Base-by-base conservation (phyloP, 2,113 vertebrate species). In the Gymnobelideus leadbeateri region DNA sequence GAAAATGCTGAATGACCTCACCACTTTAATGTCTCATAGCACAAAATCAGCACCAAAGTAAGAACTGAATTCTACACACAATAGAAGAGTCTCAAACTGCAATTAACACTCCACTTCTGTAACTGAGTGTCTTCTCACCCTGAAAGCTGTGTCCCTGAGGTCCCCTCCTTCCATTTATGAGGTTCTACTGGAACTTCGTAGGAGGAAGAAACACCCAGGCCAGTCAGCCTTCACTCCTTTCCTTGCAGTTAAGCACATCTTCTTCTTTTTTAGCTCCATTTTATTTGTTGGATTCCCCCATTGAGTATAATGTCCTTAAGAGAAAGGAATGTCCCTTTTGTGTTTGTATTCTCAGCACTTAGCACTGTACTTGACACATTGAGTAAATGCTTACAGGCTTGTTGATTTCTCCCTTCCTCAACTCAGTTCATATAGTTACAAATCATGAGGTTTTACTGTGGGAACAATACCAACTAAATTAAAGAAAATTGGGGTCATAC, bases 31-130 rank as follows among this genome's bases (percentile, higher is more conserved):
- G 51, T 68, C 8, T 95, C 11, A 49, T 93, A 94, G 91, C 7
- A 24, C n/a, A 96, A 68, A 8, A 93, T 89, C 51, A 95, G 84
- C 25, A 68, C 52, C 54, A 2, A 92, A 94, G 52, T 49, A 46
- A 9, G 94, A 61, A 8, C 1, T 52, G 47, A 95, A 94, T 8
- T 94, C 31, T 55, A 89, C 52, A 52, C 94, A 7, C 54, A 89
- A 57, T 46, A 51, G 12, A 1, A 3, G 89, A 26, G 26, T 46
- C 53, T 94, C 52, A 89, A 55, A 51, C 91, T 93, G 5, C 37
- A 95, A 89, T 84, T 43, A 43, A 52, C 14, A 53, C 19, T 21
- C 92, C 26, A 89, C 10, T 26, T 2, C 23, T 68, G 3, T 89
- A 91, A 16, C 7, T 84, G 68, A 84, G 19, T 43, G 2, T 1